Conservation (phyloP, 2,888 invertebrate genomes). For the Patella caerulea region DNA sequence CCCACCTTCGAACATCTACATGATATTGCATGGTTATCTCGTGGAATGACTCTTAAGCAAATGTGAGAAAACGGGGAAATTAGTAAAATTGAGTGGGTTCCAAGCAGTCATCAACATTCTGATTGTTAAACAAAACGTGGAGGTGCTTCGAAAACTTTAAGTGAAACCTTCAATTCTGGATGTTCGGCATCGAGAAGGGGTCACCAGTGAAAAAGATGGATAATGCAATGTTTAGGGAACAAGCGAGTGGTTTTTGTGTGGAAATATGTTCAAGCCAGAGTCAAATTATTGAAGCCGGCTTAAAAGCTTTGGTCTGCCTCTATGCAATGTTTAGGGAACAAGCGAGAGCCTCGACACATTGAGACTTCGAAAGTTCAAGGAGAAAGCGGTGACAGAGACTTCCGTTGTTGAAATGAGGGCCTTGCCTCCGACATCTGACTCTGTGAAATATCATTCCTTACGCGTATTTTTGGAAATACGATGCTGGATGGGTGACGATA, state of each 20-base stretch:
- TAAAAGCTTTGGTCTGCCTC: too few relatives aligned
- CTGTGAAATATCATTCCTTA: background rate
- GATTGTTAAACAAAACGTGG: conserved; percentile 11
- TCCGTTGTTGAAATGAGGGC: background rate
- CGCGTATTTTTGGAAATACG: background rate
- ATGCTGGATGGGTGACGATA: background rate
- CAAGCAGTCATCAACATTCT: too few relatives aligned
- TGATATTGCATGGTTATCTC: too few relatives aligned
- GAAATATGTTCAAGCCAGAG: background rate
- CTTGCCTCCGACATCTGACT: background rate
- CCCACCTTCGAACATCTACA: too few relatives aligned
- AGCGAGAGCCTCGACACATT: conserved; percentile 20
- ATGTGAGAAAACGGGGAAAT: too few relatives aligned
- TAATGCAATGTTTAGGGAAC: conserved; percentile 8
- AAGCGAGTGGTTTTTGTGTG: background rate
- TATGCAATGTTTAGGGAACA: too few relatives aligned
- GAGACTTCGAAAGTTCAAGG: conserved; percentile 20
- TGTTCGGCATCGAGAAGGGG: too few relatives aligned
- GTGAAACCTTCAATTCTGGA: too few relatives aligned
- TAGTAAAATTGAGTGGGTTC: too few relatives aligned
- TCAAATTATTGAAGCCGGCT: background rate
- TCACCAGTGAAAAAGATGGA: background rate
- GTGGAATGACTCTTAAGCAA: too few relatives aligned
- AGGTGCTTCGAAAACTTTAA: too few relatives aligned
- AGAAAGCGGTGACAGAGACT: conserved; percentile 13